Evolutionary conservation across 2,797 vertebrate genomes (phyloP).

Genomic region (Hippoglossus hippoglossus): DNA sequence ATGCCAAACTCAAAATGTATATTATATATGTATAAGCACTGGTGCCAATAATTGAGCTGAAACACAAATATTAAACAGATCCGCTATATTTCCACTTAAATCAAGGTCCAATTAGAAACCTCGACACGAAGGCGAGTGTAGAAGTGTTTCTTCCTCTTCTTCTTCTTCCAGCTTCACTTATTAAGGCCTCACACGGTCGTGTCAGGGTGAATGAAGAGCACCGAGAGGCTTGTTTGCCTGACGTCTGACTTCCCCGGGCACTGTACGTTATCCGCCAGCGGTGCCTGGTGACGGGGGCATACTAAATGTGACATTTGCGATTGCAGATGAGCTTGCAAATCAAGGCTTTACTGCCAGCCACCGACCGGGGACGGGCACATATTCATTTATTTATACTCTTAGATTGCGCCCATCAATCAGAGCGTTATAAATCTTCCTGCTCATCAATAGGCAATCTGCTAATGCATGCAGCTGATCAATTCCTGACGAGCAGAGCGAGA

Average conservation of each 20-base stretch:
- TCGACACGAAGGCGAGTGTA: neutral
- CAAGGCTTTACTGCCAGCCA: constrained; percentile 78
- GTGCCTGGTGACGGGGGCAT: constrained; percentile 58
- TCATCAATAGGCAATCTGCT: constrained; percentile 90
- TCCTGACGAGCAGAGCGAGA: constrained; percentile 74
- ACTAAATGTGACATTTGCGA: constrained; percentile 78
- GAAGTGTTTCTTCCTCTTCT: neutral
- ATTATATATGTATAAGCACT: no score
- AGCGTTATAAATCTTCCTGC: constrained; percentile 81
- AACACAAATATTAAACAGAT: constrained; percentile 6
- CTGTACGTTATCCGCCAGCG: constrained; percentile 40
- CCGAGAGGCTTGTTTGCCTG: constrained; percentile 28
- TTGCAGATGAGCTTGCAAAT: constrained; percentile 83
- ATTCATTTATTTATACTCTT: constrained; percentile 85
- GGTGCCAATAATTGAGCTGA: no score
- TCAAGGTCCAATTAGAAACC: neutral
- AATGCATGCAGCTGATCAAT: constrained; percentile 86
- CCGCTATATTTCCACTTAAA: neutral
- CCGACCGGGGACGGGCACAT: constrained; percentile 60
- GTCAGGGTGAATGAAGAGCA: constrained; percentile 24
- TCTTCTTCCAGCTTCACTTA: neutral
- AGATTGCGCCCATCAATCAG: constrained; percentile 82
- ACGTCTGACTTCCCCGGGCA: constrained; percentile 54
- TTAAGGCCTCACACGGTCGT: neutral
- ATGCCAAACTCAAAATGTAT: no score